phyloP scores from a whole-genome alignment of 2,113 vertebrate species.

The Podarcis muralis region DNA sequence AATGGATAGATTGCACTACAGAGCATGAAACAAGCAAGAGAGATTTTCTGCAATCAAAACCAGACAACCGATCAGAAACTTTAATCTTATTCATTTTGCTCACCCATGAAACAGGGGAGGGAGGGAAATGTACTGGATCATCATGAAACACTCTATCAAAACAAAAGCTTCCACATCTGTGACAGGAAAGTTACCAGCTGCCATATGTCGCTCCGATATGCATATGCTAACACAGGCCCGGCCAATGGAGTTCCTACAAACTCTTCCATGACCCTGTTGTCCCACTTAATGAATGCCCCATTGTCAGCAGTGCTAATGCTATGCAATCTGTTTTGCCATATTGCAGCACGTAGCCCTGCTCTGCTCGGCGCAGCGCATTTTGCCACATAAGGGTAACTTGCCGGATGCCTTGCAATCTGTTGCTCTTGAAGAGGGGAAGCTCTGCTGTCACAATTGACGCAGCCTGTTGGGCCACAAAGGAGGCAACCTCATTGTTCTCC shows the following conservation, averaged over 20 bases:
- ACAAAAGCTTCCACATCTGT: constrained; percentile 65
- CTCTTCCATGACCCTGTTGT: constrained; percentile 44
- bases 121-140: constrained; percentile 3
- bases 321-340: constrained; percentile 48
- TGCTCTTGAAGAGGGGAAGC: constrained; percentile 19
- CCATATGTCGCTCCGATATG: constrained; percentile 62
- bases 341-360: constrained; percentile 44
- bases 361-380: not conserved
- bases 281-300: constrained; percentile 60
- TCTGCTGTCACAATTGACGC: constrained; percentile 43
- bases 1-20: not conserved
- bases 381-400: constrained; percentile 19
- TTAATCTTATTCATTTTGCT: constrained; percentile 14
- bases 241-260: constrained; percentile 41
- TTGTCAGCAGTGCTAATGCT: constrained; percentile 49
- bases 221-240: constrained; percentile 50
- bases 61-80: not conserved
- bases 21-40: not conserved
- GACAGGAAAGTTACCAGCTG: constrained; percentile 52
- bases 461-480: constrained; percentile 40
- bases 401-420: constrained; percentile 60
- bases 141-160: not conserved
- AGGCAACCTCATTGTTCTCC: constrained; percentile 26
- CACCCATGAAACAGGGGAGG: constrained; percentile 1
- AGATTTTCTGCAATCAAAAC: not conserved